Base-by-base conservation (phyloP, 2,888 invertebrate species). In the Stenodera caucasica region DNA sequence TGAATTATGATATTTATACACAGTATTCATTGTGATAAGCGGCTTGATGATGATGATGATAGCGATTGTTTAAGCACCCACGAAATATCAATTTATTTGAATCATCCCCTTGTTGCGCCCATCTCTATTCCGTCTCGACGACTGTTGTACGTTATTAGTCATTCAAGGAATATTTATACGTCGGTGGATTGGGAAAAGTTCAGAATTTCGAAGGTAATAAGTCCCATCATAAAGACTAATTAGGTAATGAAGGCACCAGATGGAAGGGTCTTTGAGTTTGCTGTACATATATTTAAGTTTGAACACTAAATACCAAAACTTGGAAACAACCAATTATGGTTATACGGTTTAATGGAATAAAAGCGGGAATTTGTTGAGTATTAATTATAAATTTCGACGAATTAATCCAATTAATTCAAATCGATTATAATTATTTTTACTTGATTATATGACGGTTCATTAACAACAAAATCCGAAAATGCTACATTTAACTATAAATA, bases 161-260 rank as follows among this genome's bases (percentile, higher is more conserved):
- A 60, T 57, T 57, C 26, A 63, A 58, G 58, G 53, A 57, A 60
- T 61, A 63, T 63, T 63, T 65, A 65, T 63, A 61, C 4, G 15
- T 58, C 51, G 58, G 64, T 37, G 58, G 40, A 59, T 57, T 18
- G 50, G 33, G 51, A 57, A 61, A 65, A 67, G 62, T 67, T 67
- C 59, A 65, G 61, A 65, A 60, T 65, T 67, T 64, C n/a, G 63
- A 61, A 58, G 64, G 65, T 63, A 65, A 58, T 65, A 63, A 65
- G 65, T 65, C 61, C 61, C 53, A 65, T 62, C 67, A 65, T 67
- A 61, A 65, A 63, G 64, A 62, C 61, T 61, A 67, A 65, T 67
- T 65, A 64, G 49, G 64, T 65, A 65, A 67, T 67, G 65, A 65
- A 65, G 45, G 62, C 60, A 53, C 65, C 65, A 67, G 65, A 67